These are phyloP conservation scores for human (Homo sapiens) DNA, from an alignment of 2,113 vertebrate species.

Conservation along the genomic window GRCh38 chr6:71697001-71697500, in stretches of 20 bases:
- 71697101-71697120: background rate
- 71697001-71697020: background rate
- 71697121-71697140: background rate
- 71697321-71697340: background rate
- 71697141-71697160: background rate
- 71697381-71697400: background rate
- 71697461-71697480: background rate
- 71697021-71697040: background rate
- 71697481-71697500: background rate
- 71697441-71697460: background rate
- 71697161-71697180: background rate
- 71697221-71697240: background rate
- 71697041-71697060: background rate
- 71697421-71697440: background rate
- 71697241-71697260: background rate
- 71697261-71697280: background rate
- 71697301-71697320: background rate
- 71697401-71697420: background rate
- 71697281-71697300: slow-evolving; percentile 1
- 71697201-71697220: background rate
- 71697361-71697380: background rate
- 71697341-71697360: background rate
- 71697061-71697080: background rate
- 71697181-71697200: background rate
- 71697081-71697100: background rate